Conservation (phyloP, 2,797 vertebrate genomes). For the Dipus sagitta region DNA sequence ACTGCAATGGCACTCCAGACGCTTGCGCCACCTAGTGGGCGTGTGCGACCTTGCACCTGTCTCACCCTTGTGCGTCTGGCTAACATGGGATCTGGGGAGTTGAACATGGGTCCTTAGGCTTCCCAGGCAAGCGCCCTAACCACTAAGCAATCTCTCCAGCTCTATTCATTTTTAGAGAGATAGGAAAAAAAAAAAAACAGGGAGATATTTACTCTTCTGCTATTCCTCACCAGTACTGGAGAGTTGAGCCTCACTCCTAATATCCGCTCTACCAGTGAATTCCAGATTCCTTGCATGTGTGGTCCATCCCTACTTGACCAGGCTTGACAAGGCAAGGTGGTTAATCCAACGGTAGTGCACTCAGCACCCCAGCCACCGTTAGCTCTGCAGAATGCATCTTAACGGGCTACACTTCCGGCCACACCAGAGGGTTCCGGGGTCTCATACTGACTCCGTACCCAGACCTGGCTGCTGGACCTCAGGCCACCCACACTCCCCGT, state of each 20-base stretch:
- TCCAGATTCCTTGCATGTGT: neutral
- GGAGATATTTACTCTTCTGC: neutral
- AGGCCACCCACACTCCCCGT: neutral
- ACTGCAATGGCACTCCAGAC: too few relatives aligned
- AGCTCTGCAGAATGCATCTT: neutral
- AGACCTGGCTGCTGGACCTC: neutral
- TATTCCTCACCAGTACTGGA: neutral
- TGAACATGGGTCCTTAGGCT: too few relatives aligned
- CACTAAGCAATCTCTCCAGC: too few relatives aligned
- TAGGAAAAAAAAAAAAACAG: too few relatives aligned
- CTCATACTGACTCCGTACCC: neutral
- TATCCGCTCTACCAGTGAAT: neutral
- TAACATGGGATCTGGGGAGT: too few relatives aligned
- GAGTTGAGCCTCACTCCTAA: neutral
- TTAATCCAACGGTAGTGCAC: neutral
- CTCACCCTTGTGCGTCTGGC: too few relatives aligned
- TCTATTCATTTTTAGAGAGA: too few relatives aligned
- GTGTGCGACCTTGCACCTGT: too few relatives aligned
- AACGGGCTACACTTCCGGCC: neutral
- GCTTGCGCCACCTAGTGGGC: too few relatives aligned
- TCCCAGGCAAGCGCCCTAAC: too few relatives aligned
- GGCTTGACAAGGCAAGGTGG: neutral
- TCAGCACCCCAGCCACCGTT: neutral
- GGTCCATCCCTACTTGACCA: neutral
- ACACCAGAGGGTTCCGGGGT: neutral